Base-by-base conservation (phyloP, 2,113 vertebrate genomes). In the Microcebus tavaratra region DNA sequence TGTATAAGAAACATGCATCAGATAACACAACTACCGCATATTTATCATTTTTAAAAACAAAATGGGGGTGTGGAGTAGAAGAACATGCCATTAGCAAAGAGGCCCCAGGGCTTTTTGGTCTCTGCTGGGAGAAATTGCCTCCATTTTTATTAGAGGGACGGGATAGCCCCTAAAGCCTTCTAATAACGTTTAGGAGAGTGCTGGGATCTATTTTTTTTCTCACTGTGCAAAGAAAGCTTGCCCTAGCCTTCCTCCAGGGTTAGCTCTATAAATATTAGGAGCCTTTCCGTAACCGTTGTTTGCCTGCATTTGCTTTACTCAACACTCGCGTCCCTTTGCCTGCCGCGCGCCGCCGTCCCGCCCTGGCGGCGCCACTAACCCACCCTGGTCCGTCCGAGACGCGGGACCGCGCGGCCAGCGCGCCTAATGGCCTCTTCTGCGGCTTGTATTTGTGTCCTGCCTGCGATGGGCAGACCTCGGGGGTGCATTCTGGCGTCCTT, bases 341-440 rank as follows among this genome's bases (percentile, higher is more conserved):
- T 11, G 0, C 27, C 0, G 7, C 4, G 0, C 3, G 0, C 6
- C 4, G 25, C 1, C 0, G 3, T 3, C 29, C 7, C 48, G 63
- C 25, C 0, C 0, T 17, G 1, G 8, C 23, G 15, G 34, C 13
- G 9, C 86, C 59, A 6, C 53, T 25, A 29, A 59, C 27, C 45
- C 70, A 61, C 3, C 27, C 4, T 18, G 8, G 0, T 57, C n/a
- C 0, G 27, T 53, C 55, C 68, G 7, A n/a, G 67, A 6, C 31
- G 6, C 48, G 0, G 0, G 8, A 45, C 45, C 45, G 45, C 8
- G 45, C 45, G 82, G 36, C 65, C 48, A 0, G 63, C 15, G 20
- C 53, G 2, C 48, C 50, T 72, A 4, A 4, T 2, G 72, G 55
- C 45, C 0, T 2, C 31, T 5, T 61, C 72, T 23, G 29, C 34